phyloP scores from a whole-genome alignment of 2,888 invertebrate genomes.

The Phrixothrix hirtus region DNA sequence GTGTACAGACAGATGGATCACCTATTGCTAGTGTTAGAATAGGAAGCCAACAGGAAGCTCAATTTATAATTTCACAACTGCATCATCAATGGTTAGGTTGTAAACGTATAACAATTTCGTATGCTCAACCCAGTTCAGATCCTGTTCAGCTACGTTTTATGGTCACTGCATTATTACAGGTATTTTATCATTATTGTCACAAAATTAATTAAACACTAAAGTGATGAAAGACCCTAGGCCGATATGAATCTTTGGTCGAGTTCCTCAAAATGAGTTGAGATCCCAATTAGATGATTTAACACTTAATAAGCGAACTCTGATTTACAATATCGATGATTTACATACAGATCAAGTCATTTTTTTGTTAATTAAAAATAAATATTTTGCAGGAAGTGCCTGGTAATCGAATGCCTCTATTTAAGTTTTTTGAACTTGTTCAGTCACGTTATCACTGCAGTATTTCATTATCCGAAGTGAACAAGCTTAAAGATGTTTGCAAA shows the following conservation, averaged over 20 bases:
- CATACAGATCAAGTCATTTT: neutral
- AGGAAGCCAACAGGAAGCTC: slow-evolving; percentile 66
- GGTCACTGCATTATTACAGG: slow-evolving; percentile 71
- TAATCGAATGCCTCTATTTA: slow-evolving; percentile 74
- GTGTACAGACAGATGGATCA: slow-evolving; percentile 67
- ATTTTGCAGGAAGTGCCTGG: slow-evolving; percentile 70
- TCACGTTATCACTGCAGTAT: slow-evolving; percentile 77
- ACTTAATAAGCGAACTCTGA: too few species aligned
- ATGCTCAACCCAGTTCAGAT: slow-evolving; percentile 66
- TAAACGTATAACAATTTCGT: slow-evolving; percentile 77
- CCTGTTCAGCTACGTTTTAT: slow-evolving; percentile 69
- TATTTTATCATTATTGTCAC: slow-evolving; percentile 31
- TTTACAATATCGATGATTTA: too few species aligned
- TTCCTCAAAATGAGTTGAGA: slow-evolving; percentile 12
- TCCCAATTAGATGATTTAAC: neutral
- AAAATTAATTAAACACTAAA: neutral
- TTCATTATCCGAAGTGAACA: slow-evolving; percentile 71
- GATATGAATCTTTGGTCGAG: slow-evolving; percentile 35
- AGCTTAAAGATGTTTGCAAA: slow-evolving; percentile 75
- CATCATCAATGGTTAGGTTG: slow-evolving; percentile 82
- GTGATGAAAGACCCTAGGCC: slow-evolving; percentile 38
- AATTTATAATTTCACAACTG: slow-evolving; percentile 77
- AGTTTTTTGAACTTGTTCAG: slow-evolving; percentile 82
- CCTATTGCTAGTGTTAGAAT: slow-evolving; percentile 74
- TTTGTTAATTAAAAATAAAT: neutral